Evolutionary conservation across 2,888 invertebrate genomes (phyloP), one percentile per base, ranked within the genome.

Genomic region (Pseudococcus viburni): DNA sequence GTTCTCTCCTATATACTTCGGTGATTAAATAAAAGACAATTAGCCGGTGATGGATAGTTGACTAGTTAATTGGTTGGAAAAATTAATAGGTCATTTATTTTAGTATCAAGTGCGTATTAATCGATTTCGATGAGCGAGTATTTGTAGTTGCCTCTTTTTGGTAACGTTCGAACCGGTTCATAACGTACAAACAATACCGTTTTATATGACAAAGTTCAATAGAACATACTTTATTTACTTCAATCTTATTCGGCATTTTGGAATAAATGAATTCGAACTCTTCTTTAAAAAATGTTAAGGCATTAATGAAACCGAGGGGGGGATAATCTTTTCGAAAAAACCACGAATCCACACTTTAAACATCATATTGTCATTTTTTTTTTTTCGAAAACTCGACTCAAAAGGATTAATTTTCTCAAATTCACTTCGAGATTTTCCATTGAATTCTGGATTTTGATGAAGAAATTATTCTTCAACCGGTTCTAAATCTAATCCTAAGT

Each of bases 41-140:
- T 73, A 73, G 73, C 19, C 7, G 22, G 15, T 12, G 73, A 73
- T 15, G 17, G 33, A 73, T 73, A 22, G 22, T 64, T 64, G 64
- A 73, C 33, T 33, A 33, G 73, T 73, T 73, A 73, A 73, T 73
- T 73, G 73, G 73, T 73, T 39, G 19, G 33, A 73, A 33, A 33
- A 12, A 73, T 73, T 73, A 73, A 73, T 73, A 73, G 73, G 73
- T 73, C 73, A 73, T 73, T 73, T 73, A 73, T 73, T 73, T 73
- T 33, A 15, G 73, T 73, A 33, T 73, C 15, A 33, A 64, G 22
- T 15, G 39, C 73, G 73, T 73, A 73, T 73, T 33, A 73, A 73
- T 64, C 64, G 64, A 22, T 64, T 64, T 11, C 64, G 22, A 59
- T 59, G n/a, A 59, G 15, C 19, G 11, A 6, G 6, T 42, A 42